Conservation (phyloP, 2,113 vertebrate species). For the Todiramphus chloris region DNA sequence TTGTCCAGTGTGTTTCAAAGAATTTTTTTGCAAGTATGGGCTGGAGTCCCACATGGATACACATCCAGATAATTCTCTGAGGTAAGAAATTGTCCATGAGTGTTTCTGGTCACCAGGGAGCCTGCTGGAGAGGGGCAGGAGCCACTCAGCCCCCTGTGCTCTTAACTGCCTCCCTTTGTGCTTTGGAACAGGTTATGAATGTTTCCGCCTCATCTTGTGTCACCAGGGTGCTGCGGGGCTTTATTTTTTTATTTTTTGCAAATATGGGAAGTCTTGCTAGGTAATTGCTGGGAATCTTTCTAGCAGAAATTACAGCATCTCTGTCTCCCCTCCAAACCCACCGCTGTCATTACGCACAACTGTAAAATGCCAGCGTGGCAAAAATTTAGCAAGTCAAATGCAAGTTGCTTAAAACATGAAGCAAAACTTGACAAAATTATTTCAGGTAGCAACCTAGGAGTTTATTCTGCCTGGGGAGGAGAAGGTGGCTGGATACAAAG, state of each 20-base stretch:
- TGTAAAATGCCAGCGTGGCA: neutral
- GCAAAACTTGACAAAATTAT: neutral
- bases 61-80: slow-evolving; percentile 90
- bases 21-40: slow-evolving; percentile 87
- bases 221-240: neutral
- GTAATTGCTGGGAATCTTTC: neutral
- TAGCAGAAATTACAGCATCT: neutral
- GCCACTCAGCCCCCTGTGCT: neutral
- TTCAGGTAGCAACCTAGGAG: neutral
- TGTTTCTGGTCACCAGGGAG: neutral
- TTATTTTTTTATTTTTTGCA: neutral
- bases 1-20: slow-evolving; percentile 94
- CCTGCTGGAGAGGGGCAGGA: neutral
- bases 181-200: neutral
- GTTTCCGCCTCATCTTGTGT: neutral
- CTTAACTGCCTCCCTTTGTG: neutral
- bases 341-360: neutral
- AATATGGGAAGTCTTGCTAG: neutral
- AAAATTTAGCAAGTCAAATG: neutral
- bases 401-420: neutral
- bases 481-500: neutral
- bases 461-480: neutral
- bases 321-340: neutral
- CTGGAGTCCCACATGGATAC: slow-evolving; percentile 94
- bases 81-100: slow-evolving; percentile 66